These are phyloP conservation scores for Lasioglossum figueresi DNA, from an alignment of 2,888 invertebrate genomes.

Conservation along the genomic window DNA sequence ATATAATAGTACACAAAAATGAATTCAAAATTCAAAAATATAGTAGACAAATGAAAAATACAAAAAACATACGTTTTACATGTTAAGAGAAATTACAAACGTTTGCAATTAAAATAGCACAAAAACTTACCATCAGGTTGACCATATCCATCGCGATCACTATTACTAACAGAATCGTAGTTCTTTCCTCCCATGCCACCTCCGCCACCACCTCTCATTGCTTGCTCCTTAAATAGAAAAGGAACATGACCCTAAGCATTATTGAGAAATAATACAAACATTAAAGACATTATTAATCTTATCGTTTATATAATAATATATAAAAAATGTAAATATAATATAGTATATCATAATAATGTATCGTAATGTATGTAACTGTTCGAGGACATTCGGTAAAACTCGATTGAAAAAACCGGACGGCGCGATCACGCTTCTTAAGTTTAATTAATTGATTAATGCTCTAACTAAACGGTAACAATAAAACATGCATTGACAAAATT, in stretches of 20 bases:
- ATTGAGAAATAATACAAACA: slow-evolving; percentile 25
- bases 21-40: background rate
- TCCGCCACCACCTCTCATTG: slow-evolving; percentile 77
- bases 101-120: background rate
- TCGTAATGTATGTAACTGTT: background rate
- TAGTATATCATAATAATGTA: background rate
- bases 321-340: background rate
- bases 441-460: background rate
- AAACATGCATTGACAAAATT: background rate
- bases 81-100: background rate
- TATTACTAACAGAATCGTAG: slow-evolving; percentile 80
- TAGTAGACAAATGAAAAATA: background rate
- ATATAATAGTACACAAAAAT: background rate
- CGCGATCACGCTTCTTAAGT: background rate
- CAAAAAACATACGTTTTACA: background rate
- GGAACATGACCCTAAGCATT: slow-evolving; percentile 36
- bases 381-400: background rate
- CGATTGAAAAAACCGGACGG: background rate
- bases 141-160: slow-evolving; percentile 81
- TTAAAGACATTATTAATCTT: background rate
- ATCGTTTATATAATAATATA: background rate
- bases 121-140: slow-evolving; percentile 78
- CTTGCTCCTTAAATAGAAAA: slow-evolving; percentile 79
- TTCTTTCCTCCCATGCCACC: slow-evolving; percentile 74
- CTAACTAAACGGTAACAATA: background rate